Evolutionary conservation across 2,797 vertebrate species (phyloP), one percentile per base, ranked within the genome.

Genomic region (Poliocrania exsul): DNA sequence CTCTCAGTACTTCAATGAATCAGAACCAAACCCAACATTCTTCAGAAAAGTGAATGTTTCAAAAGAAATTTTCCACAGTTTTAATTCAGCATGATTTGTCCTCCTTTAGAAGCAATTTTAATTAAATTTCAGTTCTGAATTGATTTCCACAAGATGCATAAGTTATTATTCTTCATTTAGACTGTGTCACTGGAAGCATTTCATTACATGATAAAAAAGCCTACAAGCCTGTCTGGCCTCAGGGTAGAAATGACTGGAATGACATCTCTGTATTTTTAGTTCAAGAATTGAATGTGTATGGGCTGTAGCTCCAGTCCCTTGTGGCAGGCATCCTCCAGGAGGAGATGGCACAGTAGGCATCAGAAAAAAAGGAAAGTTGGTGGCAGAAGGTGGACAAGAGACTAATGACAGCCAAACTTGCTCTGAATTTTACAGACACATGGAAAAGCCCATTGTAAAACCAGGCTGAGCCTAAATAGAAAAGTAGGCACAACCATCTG

Each of bases 211-310:
- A 93, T 61, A 90, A 93, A 95, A 94, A 86, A 18, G 71, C 89
- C 89, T 86, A 90, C 94, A 92, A 93, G 92, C 64, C 81, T 81
- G 33, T 56, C 70, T 95, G 82, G 82, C 90, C 92, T 92, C 44
- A 61, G 90, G 90, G 77, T 77, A 88, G 65, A 93, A 96, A 81
- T 90, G 94, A 93, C 92, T 94, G 70, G 54, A 92, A 89, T 96
- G 93, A 95, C 96, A 96, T 90, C 40, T 92, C 72, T 51, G 72
- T 87, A 94, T 94, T 94, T 96, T 96, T 74, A 96, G 90, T 75
- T 96, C 2, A 10, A 91, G 73, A 94, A 91, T 94, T 94, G 86
- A 93, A 88, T 72, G 81, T 49, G 40, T 71, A 95, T 35, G 75
- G 90, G 75, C 90, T 91, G 54, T 42, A 88, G 65, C 78, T 92